Conservation (phyloP, 2,888 invertebrate species). For the Cheilosia impressa region DNA sequence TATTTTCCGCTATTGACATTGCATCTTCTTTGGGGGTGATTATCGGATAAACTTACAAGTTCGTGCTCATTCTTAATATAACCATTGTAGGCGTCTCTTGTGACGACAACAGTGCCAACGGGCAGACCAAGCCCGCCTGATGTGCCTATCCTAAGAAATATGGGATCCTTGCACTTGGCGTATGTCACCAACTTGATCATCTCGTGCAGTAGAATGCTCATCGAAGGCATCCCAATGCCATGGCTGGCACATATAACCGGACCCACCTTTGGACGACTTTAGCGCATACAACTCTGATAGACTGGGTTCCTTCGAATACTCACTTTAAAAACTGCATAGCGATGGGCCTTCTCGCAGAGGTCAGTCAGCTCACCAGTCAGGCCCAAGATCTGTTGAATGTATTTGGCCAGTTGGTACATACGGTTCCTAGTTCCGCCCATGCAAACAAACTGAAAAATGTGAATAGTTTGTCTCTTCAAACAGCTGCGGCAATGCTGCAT, state of each 20-base stretch:
- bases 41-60: constrained; percentile 87
- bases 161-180: constrained; percentile 93
- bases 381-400: constrained; percentile 91
- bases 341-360: constrained; percentile 93
- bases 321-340: constrained; percentile 97
- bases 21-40: not conserved
- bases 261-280: constrained; percentile 78
- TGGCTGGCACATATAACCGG: constrained; percentile 85
- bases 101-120: constrained; percentile 96
- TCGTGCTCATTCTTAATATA: constrained; percentile 91
- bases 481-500: not conserved
- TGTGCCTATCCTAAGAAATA: constrained; percentile 96
- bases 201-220: constrained; percentile 98
- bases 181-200: constrained; percentile 96
- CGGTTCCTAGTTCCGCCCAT: constrained; percentile 97
- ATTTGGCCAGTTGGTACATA: constrained; percentile 95
- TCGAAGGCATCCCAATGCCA: constrained; percentile 98
- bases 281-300: not conserved
- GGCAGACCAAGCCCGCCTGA: constrained; percentile 96
- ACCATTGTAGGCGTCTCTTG: constrained; percentile 95
- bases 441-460: constrained; percentile 91
- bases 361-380: constrained; percentile 92
- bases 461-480: not conserved
- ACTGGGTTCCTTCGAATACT: constrained; percentile 78
- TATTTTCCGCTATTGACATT: not conserved